Percentiles rank a stretch among this genome's conserved stretches.
These are phyloP conservation scores for Fundulus diaphanus DNA, from an alignment of 2,797 vertebrate genomes.

Conservation along the genomic window DNA sequence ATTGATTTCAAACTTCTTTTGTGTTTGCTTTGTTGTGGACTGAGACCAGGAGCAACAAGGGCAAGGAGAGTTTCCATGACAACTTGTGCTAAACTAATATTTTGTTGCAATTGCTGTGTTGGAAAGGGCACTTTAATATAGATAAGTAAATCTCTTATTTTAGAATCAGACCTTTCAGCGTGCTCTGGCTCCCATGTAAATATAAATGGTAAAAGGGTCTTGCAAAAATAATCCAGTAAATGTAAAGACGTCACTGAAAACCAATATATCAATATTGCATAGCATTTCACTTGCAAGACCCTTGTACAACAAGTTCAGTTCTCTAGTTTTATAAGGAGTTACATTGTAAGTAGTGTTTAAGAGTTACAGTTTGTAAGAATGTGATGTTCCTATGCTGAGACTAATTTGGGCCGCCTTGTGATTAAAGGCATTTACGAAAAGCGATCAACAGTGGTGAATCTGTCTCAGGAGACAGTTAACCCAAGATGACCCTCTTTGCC, in stretches of 20 bases:
- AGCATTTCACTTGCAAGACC: neutral
- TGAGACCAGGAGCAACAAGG: conserved; percentile 54
- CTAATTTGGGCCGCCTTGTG: neutral
- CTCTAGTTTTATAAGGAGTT: neutral
- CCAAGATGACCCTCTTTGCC: neutral
- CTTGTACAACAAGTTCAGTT: neutral
- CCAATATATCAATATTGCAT: neutral
- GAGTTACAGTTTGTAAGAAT: neutral
- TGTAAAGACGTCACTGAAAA: neutral
- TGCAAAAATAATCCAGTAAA: neutral
- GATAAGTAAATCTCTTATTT: neutral
- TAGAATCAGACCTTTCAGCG: neutral
- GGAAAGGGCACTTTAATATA: neutral
- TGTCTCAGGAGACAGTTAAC: neutral
- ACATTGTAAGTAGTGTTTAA: neutral
- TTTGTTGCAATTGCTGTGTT: neutral
- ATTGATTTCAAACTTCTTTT: conserved; percentile 56
- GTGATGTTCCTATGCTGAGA: neutral
- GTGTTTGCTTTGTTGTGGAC: conserved; percentile 51
- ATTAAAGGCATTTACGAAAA: neutral
- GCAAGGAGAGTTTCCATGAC: conserved; percentile 60
- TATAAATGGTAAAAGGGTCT: neutral
- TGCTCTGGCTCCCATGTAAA: neutral
- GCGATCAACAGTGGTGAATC: neutral
- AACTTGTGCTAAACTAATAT: conserved; percentile 23